Percentiles rank a stretch among this genome's conserved stretches.
Evolutionary conservation across 2,888 invertebrate species (phyloP).

Genomic region (Melinaea marsaeus): DNA sequence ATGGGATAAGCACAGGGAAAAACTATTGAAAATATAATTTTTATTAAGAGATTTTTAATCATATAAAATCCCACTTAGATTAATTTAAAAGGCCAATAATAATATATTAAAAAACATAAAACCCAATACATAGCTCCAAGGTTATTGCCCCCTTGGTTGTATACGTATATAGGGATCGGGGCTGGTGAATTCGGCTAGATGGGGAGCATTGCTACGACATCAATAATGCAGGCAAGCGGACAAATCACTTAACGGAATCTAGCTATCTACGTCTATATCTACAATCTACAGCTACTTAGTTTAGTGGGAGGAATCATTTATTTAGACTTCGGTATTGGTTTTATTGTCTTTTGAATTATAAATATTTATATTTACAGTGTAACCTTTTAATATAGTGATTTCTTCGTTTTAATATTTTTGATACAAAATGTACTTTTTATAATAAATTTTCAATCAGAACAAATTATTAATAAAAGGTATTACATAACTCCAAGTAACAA

Average conservation of each 20-base stretch:
- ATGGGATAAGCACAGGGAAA: too few relatives aligned
- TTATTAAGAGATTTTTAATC: too few relatives aligned
- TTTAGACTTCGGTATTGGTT: not conserved
- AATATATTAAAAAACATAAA: not conserved
- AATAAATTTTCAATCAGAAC: too few relatives aligned
- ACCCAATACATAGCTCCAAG: not conserved
- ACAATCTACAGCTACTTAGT: slow-evolving; percentile 9
- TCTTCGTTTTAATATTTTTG: too few relatives aligned
- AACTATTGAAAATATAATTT: too few relatives aligned
- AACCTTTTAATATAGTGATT: too few relatives aligned
- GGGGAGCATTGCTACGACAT: slow-evolving; percentile 39
- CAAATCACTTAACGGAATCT: slow-evolving; percentile 60
- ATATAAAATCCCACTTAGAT: too few relatives aligned
- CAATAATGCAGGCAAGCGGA: slow-evolving; percentile 67
- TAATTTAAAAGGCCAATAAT: not conserved
- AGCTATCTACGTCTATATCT: slow-evolving; percentile 25
- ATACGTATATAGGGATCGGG: slow-evolving; percentile 15
- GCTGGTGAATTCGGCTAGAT: slow-evolving; percentile 28
- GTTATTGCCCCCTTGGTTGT: slow-evolving; percentile 1
- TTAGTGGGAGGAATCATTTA: not conserved
- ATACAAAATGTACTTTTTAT: too few relatives aligned
- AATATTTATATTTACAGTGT: too few relatives aligned
- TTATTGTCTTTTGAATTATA: not conserved
- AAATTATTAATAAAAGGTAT: too few relatives aligned
- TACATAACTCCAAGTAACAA: too few relatives aligned